Evolutionary conservation across 2,113 vertebrate species (phyloP).

Genomic region (Hemibagrus wyckioides): DNA sequence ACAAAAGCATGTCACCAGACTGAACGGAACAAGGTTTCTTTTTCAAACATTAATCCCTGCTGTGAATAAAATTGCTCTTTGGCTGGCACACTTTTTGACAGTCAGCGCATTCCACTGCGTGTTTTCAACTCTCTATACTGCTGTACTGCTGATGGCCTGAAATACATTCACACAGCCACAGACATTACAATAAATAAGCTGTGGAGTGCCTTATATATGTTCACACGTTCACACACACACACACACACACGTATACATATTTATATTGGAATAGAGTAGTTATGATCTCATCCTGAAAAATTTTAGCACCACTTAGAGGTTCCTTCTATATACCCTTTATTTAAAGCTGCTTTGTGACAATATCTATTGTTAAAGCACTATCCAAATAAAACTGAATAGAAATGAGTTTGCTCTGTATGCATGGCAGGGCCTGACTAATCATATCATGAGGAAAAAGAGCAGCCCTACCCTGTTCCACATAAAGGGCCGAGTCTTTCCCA

Average conservation of each 20-base stretch:
- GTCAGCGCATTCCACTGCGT: neutral
- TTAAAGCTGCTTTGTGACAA: neutral
- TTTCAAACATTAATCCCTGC: conserved; percentile 48
- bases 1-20: conserved; percentile 29
- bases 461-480: neutral
- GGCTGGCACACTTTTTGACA: neutral
- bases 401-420: conserved; percentile 3
- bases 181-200: neutral
- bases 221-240: too few species aligned
- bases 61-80: neutral
- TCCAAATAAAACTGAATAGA: neutral
- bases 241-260: too few species aligned
- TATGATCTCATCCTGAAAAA: neutral
- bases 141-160: neutral
- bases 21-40: conserved; percentile 21
- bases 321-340: neutral
- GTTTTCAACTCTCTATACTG: neutral
- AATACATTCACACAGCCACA: neutral
- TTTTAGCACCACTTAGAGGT: neutral
- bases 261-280: neutral
- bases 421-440: neutral
- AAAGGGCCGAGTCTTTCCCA: neutral
- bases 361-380: neutral
- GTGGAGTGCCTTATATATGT: too few species aligned
- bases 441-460: neutral